These are phyloP conservation scores for Hemibagrus wyckioides DNA, from an alignment of 2,113 vertebrate genomes.

Conservation along the genomic window DNA sequence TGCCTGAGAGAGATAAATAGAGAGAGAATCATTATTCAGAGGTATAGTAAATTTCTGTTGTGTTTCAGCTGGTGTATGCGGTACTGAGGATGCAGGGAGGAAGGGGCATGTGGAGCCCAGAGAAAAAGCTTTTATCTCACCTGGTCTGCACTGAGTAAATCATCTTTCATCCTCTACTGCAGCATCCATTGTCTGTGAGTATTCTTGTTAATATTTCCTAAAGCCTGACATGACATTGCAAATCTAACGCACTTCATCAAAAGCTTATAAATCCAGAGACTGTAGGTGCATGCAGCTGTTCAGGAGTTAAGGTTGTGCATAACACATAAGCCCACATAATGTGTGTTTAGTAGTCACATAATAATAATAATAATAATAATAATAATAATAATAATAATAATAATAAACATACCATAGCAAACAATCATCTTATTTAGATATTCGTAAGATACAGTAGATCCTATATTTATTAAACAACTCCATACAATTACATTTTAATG, in stretches of 20 bases:
- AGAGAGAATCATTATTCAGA: not conserved
- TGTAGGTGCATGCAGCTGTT: not conserved
- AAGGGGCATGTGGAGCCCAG: slow-evolving; percentile 69
- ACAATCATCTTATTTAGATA: not conserved
- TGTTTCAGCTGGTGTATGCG: slow-evolving; percentile 56
- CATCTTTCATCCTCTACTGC: slow-evolving; percentile 37
- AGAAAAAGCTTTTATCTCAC: slow-evolving; percentile 58
- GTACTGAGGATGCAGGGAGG: slow-evolving; percentile 54
- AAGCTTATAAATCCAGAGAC: not conserved
- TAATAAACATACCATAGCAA: not conserved
- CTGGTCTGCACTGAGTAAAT: slow-evolving; percentile 45
- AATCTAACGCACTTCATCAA: slow-evolving; percentile 1
- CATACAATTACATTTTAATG: no score
- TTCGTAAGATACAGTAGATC: not conserved
- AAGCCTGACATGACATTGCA: not conserved
- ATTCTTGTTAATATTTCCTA: slow-evolving; percentile 36
- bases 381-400: not conserved
- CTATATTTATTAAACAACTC: not conserved
- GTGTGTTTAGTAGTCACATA: not conserved
- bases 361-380: not conserved
- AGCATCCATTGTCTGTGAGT: slow-evolving; percentile 67
- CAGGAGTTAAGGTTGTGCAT: not conserved
- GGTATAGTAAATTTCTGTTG: slow-evolving; percentile 18
- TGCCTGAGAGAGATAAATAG: not conserved
- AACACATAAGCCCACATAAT: not conserved